A percentile compares a stretch with the other conserved stretches of the same genome.
These are phyloP conservation scores for Taxidea taxus DNA, from an alignment of 2,113 vertebrate species.

Conservation along the genomic window DNA sequence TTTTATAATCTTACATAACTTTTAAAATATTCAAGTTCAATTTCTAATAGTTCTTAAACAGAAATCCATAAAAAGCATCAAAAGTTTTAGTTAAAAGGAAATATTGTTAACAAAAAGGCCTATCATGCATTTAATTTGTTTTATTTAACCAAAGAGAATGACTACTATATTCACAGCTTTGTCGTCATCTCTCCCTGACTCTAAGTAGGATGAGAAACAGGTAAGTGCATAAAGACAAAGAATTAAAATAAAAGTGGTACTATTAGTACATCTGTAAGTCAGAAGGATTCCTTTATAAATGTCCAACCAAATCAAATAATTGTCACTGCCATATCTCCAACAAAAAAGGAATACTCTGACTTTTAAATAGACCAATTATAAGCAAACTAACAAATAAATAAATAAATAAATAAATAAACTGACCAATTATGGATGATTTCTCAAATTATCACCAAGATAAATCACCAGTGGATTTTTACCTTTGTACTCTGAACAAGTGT, in stretches of 20 bases:
- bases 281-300: constrained; percentile 17
- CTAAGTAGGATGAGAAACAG: not conserved
- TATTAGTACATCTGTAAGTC: not conserved
- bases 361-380: not conserved
- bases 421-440: not conserved
- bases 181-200: not conserved
- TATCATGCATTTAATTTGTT: not conserved
- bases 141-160: not conserved
- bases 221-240: not conserved
- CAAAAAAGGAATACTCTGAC: not conserved
- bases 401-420: not conserved
- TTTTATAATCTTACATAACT: not conserved
- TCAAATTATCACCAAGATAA: constrained; percentile 4
- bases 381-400: too few relatives aligned
- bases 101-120: not conserved
- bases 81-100: constrained; percentile 38
- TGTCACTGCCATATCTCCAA: not conserved
- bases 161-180: not conserved
- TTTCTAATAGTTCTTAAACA: constrained; percentile 6
- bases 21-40: not conserved
- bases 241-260: constrained; percentile 25
- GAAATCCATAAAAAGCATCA: not conserved
- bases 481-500: constrained; percentile 10
- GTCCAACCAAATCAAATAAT: not conserved
- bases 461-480: not conserved